Evolutionary conservation across 2,888 invertebrate genomes (phyloP).

Genomic region (Napeogenes inachia): DNA sequence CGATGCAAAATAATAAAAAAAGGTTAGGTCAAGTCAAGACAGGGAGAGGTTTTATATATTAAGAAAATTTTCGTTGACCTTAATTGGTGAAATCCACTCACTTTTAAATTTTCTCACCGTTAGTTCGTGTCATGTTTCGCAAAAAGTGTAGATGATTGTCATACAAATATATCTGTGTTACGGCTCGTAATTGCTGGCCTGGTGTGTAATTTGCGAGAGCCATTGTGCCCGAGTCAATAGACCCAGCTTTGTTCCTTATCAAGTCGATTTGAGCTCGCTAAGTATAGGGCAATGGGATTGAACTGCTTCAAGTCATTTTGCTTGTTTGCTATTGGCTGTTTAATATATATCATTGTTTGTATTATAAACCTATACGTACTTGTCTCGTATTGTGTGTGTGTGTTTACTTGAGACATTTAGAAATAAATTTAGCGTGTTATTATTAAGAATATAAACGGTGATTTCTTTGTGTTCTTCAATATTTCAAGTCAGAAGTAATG

Average conservation of each 20-base stretch:
- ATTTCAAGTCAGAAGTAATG: too few relatives aligned
- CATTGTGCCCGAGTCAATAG: slow-evolving; percentile 57
- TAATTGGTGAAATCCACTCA: not conserved
- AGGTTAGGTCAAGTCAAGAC: too few relatives aligned
- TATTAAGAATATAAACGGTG: too few relatives aligned
- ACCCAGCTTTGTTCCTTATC: slow-evolving; percentile 42
- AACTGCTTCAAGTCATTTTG: not conserved
- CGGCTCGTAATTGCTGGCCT: slow-evolving; percentile 61
- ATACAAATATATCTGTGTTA: slow-evolving; percentile 77
- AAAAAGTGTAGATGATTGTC: slow-evolving; percentile 66
- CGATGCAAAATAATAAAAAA: too few relatives aligned
- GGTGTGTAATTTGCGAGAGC: slow-evolving; percentile 66
- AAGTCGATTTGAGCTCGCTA: slow-evolving; percentile 20
- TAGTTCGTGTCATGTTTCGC: slow-evolving; percentile 58
- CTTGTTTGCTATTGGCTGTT: not conserved
- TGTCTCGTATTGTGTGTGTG: too few relatives aligned
- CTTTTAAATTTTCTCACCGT: slow-evolving; percentile 17
- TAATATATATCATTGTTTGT: too few relatives aligned
- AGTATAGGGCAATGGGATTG: slow-evolving; percentile 19
- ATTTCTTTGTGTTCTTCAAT: too few relatives aligned
- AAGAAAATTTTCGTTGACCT: not conserved
- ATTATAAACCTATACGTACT: too few relatives aligned
- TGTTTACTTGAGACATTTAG: too few relatives aligned
- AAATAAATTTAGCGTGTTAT: too few relatives aligned
- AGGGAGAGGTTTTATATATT: too few relatives aligned